Evolutionary conservation across 2,888 invertebrate genomes (phyloP).

Genomic region (Clitarchus hookeri): DNA sequence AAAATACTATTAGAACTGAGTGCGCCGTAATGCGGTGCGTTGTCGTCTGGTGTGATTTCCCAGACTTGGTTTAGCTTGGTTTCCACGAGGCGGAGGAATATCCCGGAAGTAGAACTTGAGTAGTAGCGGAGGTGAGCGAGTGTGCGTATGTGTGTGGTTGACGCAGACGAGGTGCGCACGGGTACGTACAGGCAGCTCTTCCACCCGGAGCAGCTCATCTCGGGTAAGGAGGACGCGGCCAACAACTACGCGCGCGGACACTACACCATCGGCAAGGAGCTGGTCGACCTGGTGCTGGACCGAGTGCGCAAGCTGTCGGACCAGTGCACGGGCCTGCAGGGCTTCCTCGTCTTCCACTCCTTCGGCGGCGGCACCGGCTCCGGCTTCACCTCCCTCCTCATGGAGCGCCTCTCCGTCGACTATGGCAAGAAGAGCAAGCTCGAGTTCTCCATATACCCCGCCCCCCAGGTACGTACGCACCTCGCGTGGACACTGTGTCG

Average conservation of each 20-base stretch:
- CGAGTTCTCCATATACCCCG: constrained; percentile 96
- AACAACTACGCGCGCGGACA: constrained; percentile 59
- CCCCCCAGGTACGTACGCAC: constrained; percentile 71
- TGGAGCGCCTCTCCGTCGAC: constrained; percentile 67
- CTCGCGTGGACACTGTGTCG: too few relatives aligned
- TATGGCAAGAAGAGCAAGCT: constrained; percentile 90
- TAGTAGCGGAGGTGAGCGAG: too few relatives aligned
- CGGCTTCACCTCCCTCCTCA: constrained; percentile 67
- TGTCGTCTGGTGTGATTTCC: too few relatives aligned
- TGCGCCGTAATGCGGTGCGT: too few relatives aligned
- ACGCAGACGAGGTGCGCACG: constrained; percentile 32
- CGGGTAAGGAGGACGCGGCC: constrained; percentile 88
- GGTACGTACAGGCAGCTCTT: constrained; percentile 10
- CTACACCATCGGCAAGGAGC: constrained; percentile 66
- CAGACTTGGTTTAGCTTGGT: too few relatives aligned
- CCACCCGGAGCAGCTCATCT: constrained; percentile 46
- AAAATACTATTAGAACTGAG: too few relatives aligned
- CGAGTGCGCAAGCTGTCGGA: constrained; percentile 61
- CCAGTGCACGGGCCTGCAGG: constrained; percentile 62
- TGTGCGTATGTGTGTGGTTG: too few relatives aligned
- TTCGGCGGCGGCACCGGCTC: constrained; percentile 66
- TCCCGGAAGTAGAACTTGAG: too few relatives aligned
- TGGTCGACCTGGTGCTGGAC: constrained; percentile 61
- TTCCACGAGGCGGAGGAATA: too few relatives aligned
- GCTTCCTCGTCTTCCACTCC: constrained; percentile 63